Percentiles rank a stretch among this genome's conserved stretches.
Evolutionary conservation across 2,888 invertebrate genomes (phyloP).

Genomic region (Himalopsyche japonica): DNA sequence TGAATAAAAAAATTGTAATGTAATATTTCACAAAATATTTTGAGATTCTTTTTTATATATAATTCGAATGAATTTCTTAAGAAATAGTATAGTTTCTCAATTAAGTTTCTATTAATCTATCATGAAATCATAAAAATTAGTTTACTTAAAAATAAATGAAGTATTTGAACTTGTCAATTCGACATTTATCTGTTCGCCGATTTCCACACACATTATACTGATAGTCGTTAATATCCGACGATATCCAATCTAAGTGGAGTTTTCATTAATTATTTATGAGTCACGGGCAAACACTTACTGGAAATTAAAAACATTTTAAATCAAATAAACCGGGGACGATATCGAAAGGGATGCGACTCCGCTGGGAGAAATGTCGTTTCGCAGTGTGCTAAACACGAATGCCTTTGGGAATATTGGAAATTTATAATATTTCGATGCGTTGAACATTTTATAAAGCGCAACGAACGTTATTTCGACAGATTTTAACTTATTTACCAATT

Average conservation of each 20-base stretch:
- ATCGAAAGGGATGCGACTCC: neutral
- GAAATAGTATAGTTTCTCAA: no score
- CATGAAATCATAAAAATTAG: no score
- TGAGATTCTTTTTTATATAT: no score
- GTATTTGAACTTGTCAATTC: no score
- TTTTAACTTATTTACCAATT: no score
- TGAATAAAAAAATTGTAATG: no score
- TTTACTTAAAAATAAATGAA: no score
- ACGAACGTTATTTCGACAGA: neutral
- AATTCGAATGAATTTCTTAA: no score
- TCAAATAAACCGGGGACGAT: constrained; percentile 13
- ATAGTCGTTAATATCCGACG: neutral
- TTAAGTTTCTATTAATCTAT: no score
- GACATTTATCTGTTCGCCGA: neutral
- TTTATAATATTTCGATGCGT: neutral
- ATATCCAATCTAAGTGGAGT: neutral
- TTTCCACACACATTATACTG: neutral
- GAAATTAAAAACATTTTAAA: constrained; percentile 31
- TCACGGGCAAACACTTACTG: constrained; percentile 19
- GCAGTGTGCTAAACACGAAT: neutral
- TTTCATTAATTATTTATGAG: constrained; percentile 24
- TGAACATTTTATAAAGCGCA: neutral
- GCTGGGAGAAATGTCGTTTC: neutral
- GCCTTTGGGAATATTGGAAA: neutral
- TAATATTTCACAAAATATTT: no score